Base-by-base conservation (phyloP, 2,113 vertebrate genomes). In the Pseudolaguvia tuberculata region DNA sequence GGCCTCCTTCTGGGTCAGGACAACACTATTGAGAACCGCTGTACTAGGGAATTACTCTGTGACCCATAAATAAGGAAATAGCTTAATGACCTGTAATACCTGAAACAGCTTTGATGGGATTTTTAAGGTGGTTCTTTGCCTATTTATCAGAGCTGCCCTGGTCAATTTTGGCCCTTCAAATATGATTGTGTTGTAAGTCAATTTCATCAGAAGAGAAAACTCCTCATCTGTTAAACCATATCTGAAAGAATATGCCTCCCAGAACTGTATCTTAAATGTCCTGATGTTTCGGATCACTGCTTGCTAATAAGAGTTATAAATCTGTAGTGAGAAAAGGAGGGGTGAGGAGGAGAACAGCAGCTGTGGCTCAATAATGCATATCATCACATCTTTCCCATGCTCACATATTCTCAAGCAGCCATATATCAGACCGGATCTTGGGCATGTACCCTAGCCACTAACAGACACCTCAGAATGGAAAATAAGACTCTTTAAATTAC, bases 291-390 rank as follows among this genome's bases (percentile, higher is more conserved):
- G 81, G 76, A 83, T 80, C 76, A 73, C 51, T 78, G 62, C 51
- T 65, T 59, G 59, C 66, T 80, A 80, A 83, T 78, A 76, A 80
- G 55, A 78, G 52, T 78, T 61, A 79, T 75, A 75, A 70, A 75
- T 70, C 67, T 58, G 59, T 51, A 35, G 62, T 27, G 70, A 70
- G 70, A n/a, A 69, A 50, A 59, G 67, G 23, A 48, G 29, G 31
- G 63, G 55, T 78, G 29, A 53, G 35, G 57, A 48, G 3, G 48
- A 67, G 11, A 31, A 68, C 21, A 70, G 71, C 76, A 76, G 78
- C 75, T 83, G 80, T 20, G 15, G 68, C 35, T 70, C 78, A 71
- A 20, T 67, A 70, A 58, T 73, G 65, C 78, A 80, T 66, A 66
- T 73, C 21, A 55, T 50, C 57, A 68, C 63, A 79, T 72, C 70